phyloP scores from a whole-genome alignment of 2,113 vertebrate species.

The Lepus americanus region DNA sequence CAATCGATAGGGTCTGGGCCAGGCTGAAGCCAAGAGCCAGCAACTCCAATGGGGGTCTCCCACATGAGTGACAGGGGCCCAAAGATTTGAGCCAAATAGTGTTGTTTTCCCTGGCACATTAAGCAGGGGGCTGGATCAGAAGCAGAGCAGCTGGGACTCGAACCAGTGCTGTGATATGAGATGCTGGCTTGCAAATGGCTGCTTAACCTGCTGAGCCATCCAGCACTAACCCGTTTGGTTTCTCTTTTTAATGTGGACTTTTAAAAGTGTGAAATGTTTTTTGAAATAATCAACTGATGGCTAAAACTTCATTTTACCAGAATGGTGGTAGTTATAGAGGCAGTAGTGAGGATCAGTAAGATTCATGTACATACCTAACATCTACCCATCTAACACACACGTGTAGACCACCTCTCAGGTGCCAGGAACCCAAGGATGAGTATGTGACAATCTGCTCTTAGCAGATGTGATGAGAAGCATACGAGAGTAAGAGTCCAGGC shows the following conservation, averaged over 20 bases:
- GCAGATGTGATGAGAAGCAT: neutral
- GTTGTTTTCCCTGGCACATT: too few relatives aligned
- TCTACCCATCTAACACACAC: neutral
- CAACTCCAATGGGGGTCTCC: too few relatives aligned
- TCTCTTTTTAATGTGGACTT: neutral
- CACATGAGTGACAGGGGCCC: too few relatives aligned
- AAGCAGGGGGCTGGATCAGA: too few relatives aligned
- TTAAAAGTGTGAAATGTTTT: constrained; percentile 24
- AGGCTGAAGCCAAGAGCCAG: too few relatives aligned
- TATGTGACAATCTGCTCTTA: neutral
- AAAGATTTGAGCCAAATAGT: too few relatives aligned
- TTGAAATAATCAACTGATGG: constrained; percentile 16
- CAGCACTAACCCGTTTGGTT: too few relatives aligned
- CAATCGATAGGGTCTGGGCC: too few relatives aligned
- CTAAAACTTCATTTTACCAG: neutral
- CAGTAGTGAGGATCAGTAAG: neutral
- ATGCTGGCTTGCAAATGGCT: too few relatives aligned
- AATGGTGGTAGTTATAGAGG: neutral
- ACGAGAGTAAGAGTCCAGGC: neutral
- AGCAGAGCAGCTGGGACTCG: too few relatives aligned
- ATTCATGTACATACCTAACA: neutral
- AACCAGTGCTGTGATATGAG: too few relatives aligned
- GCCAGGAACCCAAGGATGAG: neutral
- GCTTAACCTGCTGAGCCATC: too few relatives aligned
- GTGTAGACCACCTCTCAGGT: neutral